Evolutionary conservation across 2,888 invertebrate species (phyloP), one percentile per base, ranked within the genome.

Genomic region (Cistogaster globosa): DNA sequence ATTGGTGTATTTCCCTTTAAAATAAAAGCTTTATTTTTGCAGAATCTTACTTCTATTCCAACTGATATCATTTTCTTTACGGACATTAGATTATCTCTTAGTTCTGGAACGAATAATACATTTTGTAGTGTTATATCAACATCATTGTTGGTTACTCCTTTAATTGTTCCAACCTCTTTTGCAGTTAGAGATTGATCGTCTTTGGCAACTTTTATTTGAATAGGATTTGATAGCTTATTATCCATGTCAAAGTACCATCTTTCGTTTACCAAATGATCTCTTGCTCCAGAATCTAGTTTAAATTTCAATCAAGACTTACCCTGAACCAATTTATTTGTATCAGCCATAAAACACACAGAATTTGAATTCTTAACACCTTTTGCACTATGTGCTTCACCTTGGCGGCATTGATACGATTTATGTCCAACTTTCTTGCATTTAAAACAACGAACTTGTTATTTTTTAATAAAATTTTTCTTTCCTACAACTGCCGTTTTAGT

Each of bases 51-150:
- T 38, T 75, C 55, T 26, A 53, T 58, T 12, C 74, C 60, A 32
- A 51, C 74, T 16, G 63, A 53, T 11, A 65, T 65, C 57, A 83
- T 60, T 32, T 83, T 83, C 42, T 48, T 48, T 3, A 67, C 42
- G n/a, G 16, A 55, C 12, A 26, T 53, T 48, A 26, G 8, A 65
- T 75, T 22, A 53, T 45, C 22, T 65, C 45, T 26, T 42, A 53
- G 2, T 22, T 51, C 32, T 26, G 82, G 71, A 9, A 82, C 65
- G 20, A 60, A 74, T 32, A 82, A 51, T 22, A 76, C 77, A 67
- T 77, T 51, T 48, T 77, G 55, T 32, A 83, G 63, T 36, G 42
- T 22, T 22, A 45, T n/a, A n/a, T n/a, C n/a, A n/a, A n/a, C n/a
- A n/a, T n/a, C n/a, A n/a, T n/a, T n/a, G n/a, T n/a, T n/a, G n/a